Evolutionary conservation across 2,797 vertebrate genomes (phyloP), one percentile per base, ranked within the genome.

Genomic region (Sebastes taczanowskii): DNA sequence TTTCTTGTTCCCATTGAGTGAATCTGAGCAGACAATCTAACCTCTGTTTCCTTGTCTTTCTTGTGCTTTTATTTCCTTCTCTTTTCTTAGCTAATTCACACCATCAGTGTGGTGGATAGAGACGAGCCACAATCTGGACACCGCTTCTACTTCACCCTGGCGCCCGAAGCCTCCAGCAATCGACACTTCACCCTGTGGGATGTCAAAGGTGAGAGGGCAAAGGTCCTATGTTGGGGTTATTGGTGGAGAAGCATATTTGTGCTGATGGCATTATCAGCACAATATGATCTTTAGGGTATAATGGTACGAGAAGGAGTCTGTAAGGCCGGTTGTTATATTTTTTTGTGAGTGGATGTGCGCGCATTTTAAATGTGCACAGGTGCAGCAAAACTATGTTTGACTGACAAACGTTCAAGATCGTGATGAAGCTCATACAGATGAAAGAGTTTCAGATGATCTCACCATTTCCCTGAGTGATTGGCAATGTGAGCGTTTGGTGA

Each of bases 91-190:
- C 95, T 99, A 80, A 98, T 99, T 94, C 98, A 99, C 94, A 99
- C 97, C 71, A 97, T 99, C 95, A 99, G 98, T 0, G 98, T 99
- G 27, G 97, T 99, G 91, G 99, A 99, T 89, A 94, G 95, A 66
- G 99, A 99, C 0, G 98, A 99, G 85, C 98, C 98, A 5, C 98
- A 98, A 85, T 90, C 96, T 0, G 98, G 98, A 56, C 99, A 99
- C 88, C 98, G 91, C 42, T 99, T 99, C 94, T 97, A 96, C 84
- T 99, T 99, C 95, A 97, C 96, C 0, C 83, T 99, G 91, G 96
- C 95, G 0, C 97, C 98, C 0, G 98, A 99, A 77, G 96, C 96
- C 32, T 94, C 96, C 80, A 96, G 91, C 94, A 98, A 94, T 93
- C 97, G 94, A 68, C 96, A 97, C 86, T 99, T 99, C 92, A 97